Conservation (phyloP, 2,113 vertebrate species). For the Xiphophorus hellerii region DNA sequence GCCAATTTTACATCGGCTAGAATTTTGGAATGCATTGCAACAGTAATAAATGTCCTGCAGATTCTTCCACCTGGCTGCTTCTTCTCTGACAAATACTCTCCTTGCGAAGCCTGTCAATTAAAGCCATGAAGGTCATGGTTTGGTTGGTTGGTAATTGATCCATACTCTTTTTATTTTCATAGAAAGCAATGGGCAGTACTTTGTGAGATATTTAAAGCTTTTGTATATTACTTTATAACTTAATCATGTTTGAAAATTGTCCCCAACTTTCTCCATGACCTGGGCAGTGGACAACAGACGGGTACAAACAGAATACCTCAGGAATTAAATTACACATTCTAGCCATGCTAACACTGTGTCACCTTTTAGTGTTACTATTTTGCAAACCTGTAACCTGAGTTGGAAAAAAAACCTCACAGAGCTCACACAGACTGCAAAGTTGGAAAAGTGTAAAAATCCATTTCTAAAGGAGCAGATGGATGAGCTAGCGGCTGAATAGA, state of each 20-base stretch:
- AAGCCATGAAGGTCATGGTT: not conserved
- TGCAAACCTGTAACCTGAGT: not conserved
- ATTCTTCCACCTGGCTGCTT: no score
- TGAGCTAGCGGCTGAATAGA: not conserved
- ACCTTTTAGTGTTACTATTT: not conserved
- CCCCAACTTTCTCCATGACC: not conserved
- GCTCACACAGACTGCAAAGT: not conserved
- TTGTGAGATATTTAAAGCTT: not conserved
- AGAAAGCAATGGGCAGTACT: no score
- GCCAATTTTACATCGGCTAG: not conserved
- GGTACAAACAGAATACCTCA: not conserved
- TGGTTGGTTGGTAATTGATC: not conserved
- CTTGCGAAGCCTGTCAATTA: no score
- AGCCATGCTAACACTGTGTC: not conserved
- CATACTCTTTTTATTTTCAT: not conserved
- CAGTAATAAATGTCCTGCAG: not conserved
- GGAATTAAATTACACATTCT: not conserved
- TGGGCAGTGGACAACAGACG: not conserved
- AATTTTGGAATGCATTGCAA: not conserved
- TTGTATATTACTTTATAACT: not conserved
- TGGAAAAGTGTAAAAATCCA: not conserved
- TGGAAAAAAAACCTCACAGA: not conserved
- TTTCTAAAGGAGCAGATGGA: constrained; percentile 7
- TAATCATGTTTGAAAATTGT: not conserved
- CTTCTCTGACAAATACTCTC: no score